phyloP scores from a whole-genome alignment of 37 sponge, comb jelly and placozoan species.

The Amphimedon queenslandica region DNA sequence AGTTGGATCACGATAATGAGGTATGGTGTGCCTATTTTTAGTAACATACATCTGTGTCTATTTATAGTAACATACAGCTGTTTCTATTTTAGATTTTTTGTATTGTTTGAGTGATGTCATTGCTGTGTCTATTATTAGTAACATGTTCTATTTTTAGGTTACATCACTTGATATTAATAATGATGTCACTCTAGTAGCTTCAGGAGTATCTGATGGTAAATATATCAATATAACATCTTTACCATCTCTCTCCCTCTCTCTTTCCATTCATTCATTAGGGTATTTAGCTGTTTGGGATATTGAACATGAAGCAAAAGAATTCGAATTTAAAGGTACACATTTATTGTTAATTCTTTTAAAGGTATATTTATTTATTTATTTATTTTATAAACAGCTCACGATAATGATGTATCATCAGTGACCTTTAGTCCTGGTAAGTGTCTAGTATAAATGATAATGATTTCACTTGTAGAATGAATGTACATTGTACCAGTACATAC shows the following conservation, averaged over 20 bases:
- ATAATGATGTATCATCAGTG: slow-evolving; percentile 37
- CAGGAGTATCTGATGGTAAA: slow-evolving; percentile 65
- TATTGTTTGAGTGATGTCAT: no score
- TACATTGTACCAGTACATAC: slow-evolving; percentile 7
- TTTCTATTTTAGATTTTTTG: no score
- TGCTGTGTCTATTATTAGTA: no score
- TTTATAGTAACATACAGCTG: no score
- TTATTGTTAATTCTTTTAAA: neutral
- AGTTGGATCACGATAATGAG: no score
- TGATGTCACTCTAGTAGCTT: slow-evolving; percentile 20
- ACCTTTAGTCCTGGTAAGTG: slow-evolving; percentile 61
- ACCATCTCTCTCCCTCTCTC: no score
- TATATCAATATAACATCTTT: neutral
- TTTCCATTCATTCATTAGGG: slow-evolving; percentile 32
- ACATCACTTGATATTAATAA: slow-evolving; percentile 55
- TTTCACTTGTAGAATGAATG: neutral
- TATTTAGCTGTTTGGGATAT: slow-evolving; percentile 58
- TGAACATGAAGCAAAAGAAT: slow-evolving; percentile 19
- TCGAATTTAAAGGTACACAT: slow-evolving; percentile 49
- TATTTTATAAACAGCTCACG: slow-evolving; percentile 46
- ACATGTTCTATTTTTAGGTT: no score
- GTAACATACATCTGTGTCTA: no score
- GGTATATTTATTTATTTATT: no score
- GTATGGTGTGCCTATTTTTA: no score
- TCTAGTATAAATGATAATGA: neutral